These are phyloP conservation scores for Malurus splendens DNA, from an alignment of 2,797 vertebrate species.

Conservation along the genomic window DNA sequence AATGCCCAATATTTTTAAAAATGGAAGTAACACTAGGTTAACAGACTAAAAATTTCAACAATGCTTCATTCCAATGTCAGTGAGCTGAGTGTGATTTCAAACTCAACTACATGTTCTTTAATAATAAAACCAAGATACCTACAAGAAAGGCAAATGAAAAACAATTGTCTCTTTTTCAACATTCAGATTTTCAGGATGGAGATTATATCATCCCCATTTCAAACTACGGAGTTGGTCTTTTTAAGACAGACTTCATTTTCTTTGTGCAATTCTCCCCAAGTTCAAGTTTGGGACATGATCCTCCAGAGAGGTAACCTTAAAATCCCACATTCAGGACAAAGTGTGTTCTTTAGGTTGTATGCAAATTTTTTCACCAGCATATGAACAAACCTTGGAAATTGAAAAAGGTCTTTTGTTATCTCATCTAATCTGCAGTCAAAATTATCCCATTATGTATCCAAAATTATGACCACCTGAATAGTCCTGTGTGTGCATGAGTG, in stretches of 20 bases:
- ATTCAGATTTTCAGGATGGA: not conserved
- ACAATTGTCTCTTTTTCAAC: not conserved
- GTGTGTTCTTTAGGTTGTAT: not conserved
- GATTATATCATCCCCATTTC: not conserved
- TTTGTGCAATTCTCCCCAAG: not conserved
- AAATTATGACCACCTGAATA: not conserved
- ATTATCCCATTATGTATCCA: not conserved
- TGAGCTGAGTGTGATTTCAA: not conserved
- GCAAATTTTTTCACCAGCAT: not conserved
- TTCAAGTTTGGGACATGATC: not conserved
- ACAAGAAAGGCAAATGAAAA: not conserved
- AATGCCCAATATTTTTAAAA: not conserved
- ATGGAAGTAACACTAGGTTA: not conserved
- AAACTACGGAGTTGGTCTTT: not conserved
- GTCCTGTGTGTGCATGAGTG: not conserved
- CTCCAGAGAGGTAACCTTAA: not conserved
- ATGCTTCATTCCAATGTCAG: not conserved
- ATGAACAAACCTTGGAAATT: not conserved
- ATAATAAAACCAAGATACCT: not conserved
- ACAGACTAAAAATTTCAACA: not conserved
- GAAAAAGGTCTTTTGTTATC: not conserved
- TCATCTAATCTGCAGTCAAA: not conserved
- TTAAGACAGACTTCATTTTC: not conserved
- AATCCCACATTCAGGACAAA: not conserved
- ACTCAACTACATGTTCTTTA: not conserved